These are phyloP conservation scores for Oostethus manadensis DNA, from an alignment of 2,113 vertebrate genomes.

Conservation along the genomic window DNA sequence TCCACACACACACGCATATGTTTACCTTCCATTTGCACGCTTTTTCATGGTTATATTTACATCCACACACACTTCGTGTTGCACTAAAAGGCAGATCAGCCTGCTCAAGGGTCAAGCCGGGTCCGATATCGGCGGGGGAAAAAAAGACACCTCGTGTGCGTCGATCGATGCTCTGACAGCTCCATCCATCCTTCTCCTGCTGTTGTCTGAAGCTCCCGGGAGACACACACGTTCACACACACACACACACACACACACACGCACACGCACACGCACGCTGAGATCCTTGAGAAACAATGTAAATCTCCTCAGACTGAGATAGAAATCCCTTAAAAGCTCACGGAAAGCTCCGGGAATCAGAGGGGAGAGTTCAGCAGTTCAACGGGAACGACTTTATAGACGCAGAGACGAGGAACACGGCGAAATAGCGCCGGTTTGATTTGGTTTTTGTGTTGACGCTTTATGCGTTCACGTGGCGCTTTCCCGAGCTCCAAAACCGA, in stretches of 20 bases:
- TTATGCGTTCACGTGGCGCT: background rate
- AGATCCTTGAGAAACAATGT: constrained; percentile 49
- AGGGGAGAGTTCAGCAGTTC: constrained; percentile 49
- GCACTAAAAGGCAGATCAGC: constrained; percentile 16
- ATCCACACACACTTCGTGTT: background rate
- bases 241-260: no score
- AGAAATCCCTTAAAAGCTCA: constrained; percentile 55
- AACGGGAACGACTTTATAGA: constrained; percentile 28
- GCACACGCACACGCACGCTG: constrained; percentile 31
- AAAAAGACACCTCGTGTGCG: background rate
- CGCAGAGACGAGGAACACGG: no score
- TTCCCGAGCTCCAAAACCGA: background rate
- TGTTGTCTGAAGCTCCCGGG: constrained; percentile 20
- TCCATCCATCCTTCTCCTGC: constrained; percentile 25
- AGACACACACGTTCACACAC: constrained; percentile 35
- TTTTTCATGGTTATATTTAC: constrained; percentile 1
- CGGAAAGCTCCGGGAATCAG: constrained; percentile 49
- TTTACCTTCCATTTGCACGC: constrained; percentile 13
- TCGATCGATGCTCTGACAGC: constrained; percentile 4
- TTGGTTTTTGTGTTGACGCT: constrained; percentile 1
- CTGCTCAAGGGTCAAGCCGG: constrained; percentile 31
- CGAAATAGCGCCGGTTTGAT: background rate
- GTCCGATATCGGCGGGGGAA: background rate
- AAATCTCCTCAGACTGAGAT: constrained; percentile 54
- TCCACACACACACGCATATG: constrained; percentile 10